Percentiles rank a stretch among this genome's conserved stretches.
These are phyloP conservation scores for Orthonevra nobilis DNA, from an alignment of 2,888 invertebrate species.

Conservation along the genomic window DNA sequence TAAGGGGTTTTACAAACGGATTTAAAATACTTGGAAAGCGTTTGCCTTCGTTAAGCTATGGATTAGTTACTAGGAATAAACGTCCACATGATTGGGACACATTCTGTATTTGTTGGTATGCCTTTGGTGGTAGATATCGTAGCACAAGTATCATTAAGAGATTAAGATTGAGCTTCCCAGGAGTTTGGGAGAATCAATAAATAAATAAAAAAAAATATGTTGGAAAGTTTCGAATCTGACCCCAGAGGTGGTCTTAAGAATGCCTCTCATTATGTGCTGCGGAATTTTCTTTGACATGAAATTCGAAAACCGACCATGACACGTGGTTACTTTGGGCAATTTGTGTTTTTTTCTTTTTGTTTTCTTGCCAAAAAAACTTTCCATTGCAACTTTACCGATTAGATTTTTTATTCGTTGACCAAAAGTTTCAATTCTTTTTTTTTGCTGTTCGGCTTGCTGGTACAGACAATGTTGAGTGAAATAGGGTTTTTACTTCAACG, in stretches of 20 bases:
- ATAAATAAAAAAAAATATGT: no score
- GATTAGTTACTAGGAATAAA: slow-evolving; percentile 15
- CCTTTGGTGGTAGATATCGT: not conserved
- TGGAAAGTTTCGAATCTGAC: slow-evolving; percentile 2
- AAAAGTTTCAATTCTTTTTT: slow-evolving; percentile 12
- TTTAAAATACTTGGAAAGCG: slow-evolving; percentile 61
- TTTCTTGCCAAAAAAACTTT: not conserved
- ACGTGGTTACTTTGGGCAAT: slow-evolving; percentile 8
- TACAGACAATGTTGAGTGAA: no score
- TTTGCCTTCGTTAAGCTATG: slow-evolving; percentile 20
- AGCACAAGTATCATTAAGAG: slow-evolving; percentile 34
- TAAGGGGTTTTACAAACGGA: slow-evolving; percentile 68
- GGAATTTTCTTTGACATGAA: not conserved
- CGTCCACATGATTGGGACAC: slow-evolving; percentile 28
- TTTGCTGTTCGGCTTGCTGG: not conserved
- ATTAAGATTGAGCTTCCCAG: slow-evolving; percentile 16
- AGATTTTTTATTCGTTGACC: not conserved
- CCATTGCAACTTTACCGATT: slow-evolving; percentile 21
- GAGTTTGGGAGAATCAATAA: no score
- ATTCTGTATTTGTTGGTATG: not conserved
- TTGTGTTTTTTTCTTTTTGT: not conserved
- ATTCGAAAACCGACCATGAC: not conserved
- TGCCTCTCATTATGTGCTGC: no score
- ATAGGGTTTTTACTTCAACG: not conserved
- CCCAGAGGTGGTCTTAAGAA: no score